Evolutionary conservation across 2,113 vertebrate genomes (phyloP), one percentile per base, ranked within the genome.

Genomic region (Puffinus mauretanicus): DNA sequence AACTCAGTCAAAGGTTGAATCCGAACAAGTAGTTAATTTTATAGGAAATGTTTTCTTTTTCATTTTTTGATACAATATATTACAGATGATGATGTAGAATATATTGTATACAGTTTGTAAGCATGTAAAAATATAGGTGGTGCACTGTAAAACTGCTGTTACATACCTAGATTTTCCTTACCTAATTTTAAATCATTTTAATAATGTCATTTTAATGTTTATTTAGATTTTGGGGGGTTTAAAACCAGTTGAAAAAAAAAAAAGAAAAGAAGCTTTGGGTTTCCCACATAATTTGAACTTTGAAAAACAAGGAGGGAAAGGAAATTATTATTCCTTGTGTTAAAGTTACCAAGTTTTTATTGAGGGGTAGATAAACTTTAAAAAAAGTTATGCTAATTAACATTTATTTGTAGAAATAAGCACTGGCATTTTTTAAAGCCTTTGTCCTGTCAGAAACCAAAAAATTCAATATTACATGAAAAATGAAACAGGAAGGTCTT

Each of bases 401-500:
- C 13, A 42, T 69, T 60, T 79, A 44, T 60, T 83, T 52, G 7
- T 79, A 58, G 30, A 52, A 92, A 72, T 60, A 73, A 94, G 61
- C 6, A 58, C 44, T 82, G 78, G 75, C 19, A 8, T 76, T 82
- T 95, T 93, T n/a, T 24, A 44, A 82, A 81, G 29, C 10, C 9
- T 61, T 71, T 64, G 13, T 54, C 24, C 22, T 51, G 16, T 58
- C 21, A 77, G 72, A 62, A 83, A 65, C 57, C 25, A 87, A 76
- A 66, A 66, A 77, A 13, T 4, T 42, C 36, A 65, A 8, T 95
- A 62, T 94, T 90, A 44, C 22, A 78, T 65, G 18, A 96, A 92
- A 95, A 96, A 78, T 89, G 14, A 29, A 86, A 93, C 91, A 62
- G 25, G 18, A 96, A 80, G 92, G n/a, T 25, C 29, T 81, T 66